These are phyloP conservation scores for Anguilla rostrata DNA, from an alignment of 2,113 vertebrate genomes.

Conservation along the genomic window DNA sequence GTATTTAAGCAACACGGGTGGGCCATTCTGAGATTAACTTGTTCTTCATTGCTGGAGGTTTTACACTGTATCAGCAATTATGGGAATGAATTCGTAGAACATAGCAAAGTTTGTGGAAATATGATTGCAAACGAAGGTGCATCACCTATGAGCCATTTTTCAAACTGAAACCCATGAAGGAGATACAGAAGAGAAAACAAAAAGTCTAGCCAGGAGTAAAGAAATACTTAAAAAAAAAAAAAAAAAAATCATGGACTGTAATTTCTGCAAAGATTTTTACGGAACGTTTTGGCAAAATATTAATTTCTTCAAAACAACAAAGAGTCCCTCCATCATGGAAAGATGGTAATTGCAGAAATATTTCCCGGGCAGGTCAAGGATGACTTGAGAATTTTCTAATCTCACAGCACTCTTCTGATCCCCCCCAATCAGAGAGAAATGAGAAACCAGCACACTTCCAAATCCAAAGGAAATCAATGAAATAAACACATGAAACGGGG, in stretches of 20 bases:
- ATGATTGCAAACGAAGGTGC: too few relatives aligned
- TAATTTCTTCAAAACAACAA: background rate
- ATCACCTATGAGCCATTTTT: too few relatives aligned
- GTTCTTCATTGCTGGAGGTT: too few relatives aligned
- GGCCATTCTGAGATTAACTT: too few relatives aligned
- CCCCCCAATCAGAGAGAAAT: conserved; percentile 2
- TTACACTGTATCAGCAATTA: too few relatives aligned
- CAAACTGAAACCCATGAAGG: too few relatives aligned
- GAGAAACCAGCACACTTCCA: conserved; percentile 17
- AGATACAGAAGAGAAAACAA: too few relatives aligned
- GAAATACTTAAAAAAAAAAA: background rate
- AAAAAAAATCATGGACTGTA: background rate
- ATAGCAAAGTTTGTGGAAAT: too few relatives aligned
- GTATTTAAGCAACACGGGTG: too few relatives aligned
- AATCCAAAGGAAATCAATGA: conserved; percentile 27
- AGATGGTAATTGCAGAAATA: background rate
- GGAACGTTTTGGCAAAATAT: too few relatives aligned
- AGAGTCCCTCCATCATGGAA: background rate
- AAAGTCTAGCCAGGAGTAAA: background rate
- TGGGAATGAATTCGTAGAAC: too few relatives aligned
- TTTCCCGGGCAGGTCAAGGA: background rate
- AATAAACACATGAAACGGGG: conserved; percentile 30
- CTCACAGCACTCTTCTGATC: conserved; percentile 4
- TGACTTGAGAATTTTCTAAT: background rate
- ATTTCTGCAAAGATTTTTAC: background rate